A percentile compares a stretch with the other conserved stretches of the same genome.
Conservation (phyloP, 2,888 invertebrate genomes). For the Sarcophaga subvicina region DNA sequence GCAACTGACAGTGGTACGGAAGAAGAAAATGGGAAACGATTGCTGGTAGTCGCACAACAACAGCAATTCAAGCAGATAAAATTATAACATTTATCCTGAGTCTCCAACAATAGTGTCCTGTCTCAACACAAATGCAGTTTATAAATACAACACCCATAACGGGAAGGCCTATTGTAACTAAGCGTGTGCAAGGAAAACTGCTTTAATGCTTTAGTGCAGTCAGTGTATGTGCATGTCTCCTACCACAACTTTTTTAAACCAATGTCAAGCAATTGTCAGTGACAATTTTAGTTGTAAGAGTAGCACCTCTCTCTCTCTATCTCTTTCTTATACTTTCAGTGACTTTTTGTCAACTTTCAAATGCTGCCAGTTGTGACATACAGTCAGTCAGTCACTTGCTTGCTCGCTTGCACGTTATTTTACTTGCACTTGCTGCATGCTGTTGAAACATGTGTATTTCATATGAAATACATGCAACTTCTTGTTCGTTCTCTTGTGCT, state of each 20-base stretch:
- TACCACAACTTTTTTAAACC: slow-evolving; percentile 12
- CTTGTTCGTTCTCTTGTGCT: not conserved
- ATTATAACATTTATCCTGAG: slow-evolving; percentile 58
- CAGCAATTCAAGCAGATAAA: slow-evolving; percentile 55
- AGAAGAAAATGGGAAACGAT: not conserved
- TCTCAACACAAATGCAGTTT: not conserved
- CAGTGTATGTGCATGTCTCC: not conserved
- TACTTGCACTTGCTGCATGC: not conserved
- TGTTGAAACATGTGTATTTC: slow-evolving; percentile 40
- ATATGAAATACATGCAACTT: slow-evolving; percentile 5
- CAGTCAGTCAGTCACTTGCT: not conserved
- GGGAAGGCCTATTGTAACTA: not conserved
- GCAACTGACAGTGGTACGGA: not conserved
- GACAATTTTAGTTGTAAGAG: slow-evolving; percentile 63
- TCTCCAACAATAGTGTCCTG: slow-evolving; percentile 37
- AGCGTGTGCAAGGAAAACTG: not conserved
- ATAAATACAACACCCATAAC: not conserved
- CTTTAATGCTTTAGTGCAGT: not conserved
- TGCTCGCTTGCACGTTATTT: not conserved
- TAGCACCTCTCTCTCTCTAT: slow-evolving; percentile 25
- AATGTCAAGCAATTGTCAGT: slow-evolving; percentile 62
- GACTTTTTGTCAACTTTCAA: not conserved
- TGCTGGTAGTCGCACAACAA: not conserved
- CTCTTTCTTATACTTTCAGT: slow-evolving; percentile 15
- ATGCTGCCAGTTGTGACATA: too few relatives aligned